A percentile compares a stretch with the other conserved stretches of the same genome.
Conservation (phyloP, 2,797 vertebrate genomes). For the Mus spretus region DNA sequence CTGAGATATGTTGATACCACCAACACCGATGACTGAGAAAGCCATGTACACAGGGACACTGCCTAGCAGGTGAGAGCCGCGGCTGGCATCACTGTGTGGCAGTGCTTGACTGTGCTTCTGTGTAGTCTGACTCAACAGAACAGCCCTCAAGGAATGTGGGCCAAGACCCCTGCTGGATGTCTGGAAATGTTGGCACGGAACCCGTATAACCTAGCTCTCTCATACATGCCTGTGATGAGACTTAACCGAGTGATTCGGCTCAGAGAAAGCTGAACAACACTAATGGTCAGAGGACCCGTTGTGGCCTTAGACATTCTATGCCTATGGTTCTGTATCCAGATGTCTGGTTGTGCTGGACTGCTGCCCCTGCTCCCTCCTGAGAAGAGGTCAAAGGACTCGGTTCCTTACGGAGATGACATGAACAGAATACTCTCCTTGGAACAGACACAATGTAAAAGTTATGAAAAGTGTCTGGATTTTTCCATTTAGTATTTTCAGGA, state of each 20-base stretch:
- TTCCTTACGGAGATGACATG: background rate
- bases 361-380: background rate
- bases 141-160: background rate
- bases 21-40: too few relatives aligned
- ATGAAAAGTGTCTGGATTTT: background rate
- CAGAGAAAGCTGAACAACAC: background rate
- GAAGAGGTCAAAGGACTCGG: background rate
- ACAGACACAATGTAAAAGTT: too few relatives aligned
- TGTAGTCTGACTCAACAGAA: background rate
- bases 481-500: background rate
- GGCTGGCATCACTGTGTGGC: fast-evolving
- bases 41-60: fast-evolving
- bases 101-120: fast-evolving
- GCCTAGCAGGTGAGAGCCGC: fast-evolving
- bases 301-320: background rate
- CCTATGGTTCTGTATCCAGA: background rate
- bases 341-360: background rate
- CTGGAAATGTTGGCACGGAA: background rate
- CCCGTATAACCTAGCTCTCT: background rate
- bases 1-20: fast-evolving
- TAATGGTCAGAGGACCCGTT: background rate
- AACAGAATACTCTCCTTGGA: too few relatives aligned
- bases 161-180: background rate
- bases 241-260: fast-evolving
- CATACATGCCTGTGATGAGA: background rate